These are phyloP conservation scores for Drosophila phalerata DNA, from an alignment of 2,888 invertebrate genomes.

Conservation along the genomic window DNA sequence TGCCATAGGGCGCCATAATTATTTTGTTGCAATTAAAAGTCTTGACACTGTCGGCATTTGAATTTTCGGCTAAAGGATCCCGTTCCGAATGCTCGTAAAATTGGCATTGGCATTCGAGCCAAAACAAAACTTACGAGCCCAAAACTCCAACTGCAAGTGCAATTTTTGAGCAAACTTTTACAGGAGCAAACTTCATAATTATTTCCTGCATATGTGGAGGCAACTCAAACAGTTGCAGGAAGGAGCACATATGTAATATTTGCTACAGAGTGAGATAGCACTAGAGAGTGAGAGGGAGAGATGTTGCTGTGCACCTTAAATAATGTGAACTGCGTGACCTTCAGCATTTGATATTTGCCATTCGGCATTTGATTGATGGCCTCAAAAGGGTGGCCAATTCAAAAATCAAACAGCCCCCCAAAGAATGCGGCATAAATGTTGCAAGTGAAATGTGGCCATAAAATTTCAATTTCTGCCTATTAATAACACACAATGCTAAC, in stretches of 20 bases:
- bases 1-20: slow-evolving; percentile 74
- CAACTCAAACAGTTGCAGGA: slow-evolving; percentile 7
- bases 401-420: slow-evolving; percentile 52
- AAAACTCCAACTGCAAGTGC: slow-evolving; percentile 35
- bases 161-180: slow-evolving; percentile 56
- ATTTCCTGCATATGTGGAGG: slow-evolving; percentile 52
- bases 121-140: slow-evolving; percentile 44
- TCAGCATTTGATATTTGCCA: slow-evolving; percentile 25
- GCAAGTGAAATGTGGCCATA: slow-evolving; percentile 47
- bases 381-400: slow-evolving; percentile 41
- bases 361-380: slow-evolving; percentile 37
- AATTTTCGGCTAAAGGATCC: slow-evolving; percentile 29
- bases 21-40: slow-evolving; percentile 79
- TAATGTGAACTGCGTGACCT: slow-evolving; percentile 26
- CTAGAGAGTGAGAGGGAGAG: background rate
- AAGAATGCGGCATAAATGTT: slow-evolving; percentile 46
- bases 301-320: slow-evolving; percentile 11
- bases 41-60: slow-evolving; percentile 65
- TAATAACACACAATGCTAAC: slow-evolving; percentile 64
- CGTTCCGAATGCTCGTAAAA: slow-evolving; percentile 36
- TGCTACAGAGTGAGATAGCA: slow-evolving; percentile 7
- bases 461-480: slow-evolving; percentile 74
- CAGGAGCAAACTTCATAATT: slow-evolving; percentile 56
- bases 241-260: slow-evolving; percentile 25
- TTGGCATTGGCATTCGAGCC: slow-evolving; percentile 56